Conservation (phyloP, 2,113 vertebrate genomes). For the Danionella cerebrum region DNA sequence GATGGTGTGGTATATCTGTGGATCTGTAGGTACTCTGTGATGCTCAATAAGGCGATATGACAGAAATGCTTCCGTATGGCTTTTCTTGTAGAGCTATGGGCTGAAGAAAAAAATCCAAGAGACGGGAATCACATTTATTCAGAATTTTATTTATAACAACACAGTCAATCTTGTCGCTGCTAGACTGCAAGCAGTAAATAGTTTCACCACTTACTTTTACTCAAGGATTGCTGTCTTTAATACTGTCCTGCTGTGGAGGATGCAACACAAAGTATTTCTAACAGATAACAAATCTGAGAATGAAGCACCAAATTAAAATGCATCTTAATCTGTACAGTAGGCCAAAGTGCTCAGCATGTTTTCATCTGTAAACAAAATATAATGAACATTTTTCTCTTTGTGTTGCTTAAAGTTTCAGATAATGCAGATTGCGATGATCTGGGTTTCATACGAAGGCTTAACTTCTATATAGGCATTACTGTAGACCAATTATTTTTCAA, state of each 20-base stretch:
- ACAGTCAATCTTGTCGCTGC: neutral
- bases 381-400: neutral
- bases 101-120: slow-evolving; percentile 1
- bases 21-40: slow-evolving; percentile 52
- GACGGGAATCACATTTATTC: neutral
- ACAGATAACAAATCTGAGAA: neutral
- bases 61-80: neutral
- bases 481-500: no score
- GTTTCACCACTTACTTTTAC: slow-evolving; percentile 1
- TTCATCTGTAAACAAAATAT: no score
- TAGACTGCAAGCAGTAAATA: neutral
- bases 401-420: neutral
- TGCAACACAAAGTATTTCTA: no score
- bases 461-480: no score
- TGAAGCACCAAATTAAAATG: neutral
- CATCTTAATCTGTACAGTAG: no score
- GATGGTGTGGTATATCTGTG: slow-evolving; percentile 54
- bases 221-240: neutral
- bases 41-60: slow-evolving; percentile 41
- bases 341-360: no score
- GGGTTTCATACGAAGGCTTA: neutral
- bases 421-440: neutral
- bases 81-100: slow-evolving; percentile 3
- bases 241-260: no score
- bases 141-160: neutral